Evolutionary conservation across 2,797 vertebrate genomes (phyloP), one percentile per base, ranked within the genome.

Genomic region (Falco rusticolus): DNA sequence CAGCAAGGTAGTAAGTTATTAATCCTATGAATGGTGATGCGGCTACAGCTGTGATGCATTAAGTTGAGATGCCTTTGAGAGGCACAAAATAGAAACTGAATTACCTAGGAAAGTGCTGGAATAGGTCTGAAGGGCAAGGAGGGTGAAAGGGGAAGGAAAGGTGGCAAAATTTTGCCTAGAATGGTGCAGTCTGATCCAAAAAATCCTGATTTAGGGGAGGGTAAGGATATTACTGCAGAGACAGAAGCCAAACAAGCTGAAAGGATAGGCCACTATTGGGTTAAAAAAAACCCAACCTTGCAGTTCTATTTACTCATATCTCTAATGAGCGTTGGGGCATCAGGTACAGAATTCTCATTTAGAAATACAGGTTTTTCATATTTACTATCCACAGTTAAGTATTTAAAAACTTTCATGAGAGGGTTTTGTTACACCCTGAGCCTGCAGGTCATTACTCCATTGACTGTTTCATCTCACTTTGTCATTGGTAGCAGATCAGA

Each of bases 201-300:
- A n/a, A 41, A 39, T n/a, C 22, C 31, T 54, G 59, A n/a, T 56
- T 74, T 37, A 59, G 45, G 15, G 71, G 5, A 68, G 4, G 10
- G 16, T 33, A 34, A 78, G 31, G 41, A 12, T 26, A 22, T 9
- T 64, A 51, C 15, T 57, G 16, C 45, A 82, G 45, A 76, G 48
- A 31, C 5, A 68, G 47, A 65, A 56, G 33, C 41, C 54, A 91
- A 84, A 60, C 6, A 10, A 60, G 7, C 7, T 53, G 28, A 82
- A 75, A 72, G 17, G 19, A n/a, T 19, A 47, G 5, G 13, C 5
- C 3, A 2, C 19, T 22, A 1, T 2, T 7, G 2, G 22, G 1
- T 57, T 61, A 18, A 77, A 72, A 47, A 2, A 24, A 3, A 0
- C 11, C 11, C 37, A 5, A 11, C 8, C 8, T 66, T 45, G 20